Conservation (phyloP, 2,888 invertebrate species). For the Leucophenga maculata region DNA sequence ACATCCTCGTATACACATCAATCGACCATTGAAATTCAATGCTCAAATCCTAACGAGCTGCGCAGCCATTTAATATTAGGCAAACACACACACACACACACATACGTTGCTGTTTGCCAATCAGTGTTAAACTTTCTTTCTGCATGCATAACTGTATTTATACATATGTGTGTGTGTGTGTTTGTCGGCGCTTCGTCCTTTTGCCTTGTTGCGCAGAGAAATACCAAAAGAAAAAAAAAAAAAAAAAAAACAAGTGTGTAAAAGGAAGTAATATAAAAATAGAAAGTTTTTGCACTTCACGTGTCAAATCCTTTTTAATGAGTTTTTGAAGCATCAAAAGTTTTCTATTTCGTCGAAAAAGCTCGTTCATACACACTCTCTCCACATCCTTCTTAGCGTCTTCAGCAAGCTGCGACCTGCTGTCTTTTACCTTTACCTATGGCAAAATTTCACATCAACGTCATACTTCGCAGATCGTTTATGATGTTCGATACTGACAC, state of each 20-base stretch:
- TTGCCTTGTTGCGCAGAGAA: neutral
- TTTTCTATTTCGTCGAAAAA: slow-evolving; percentile 60
- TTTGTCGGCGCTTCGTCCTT: neutral
- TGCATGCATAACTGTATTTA: slow-evolving; percentile 12
- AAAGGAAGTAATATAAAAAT: slow-evolving; percentile 65
- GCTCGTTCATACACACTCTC: too few relatives aligned
- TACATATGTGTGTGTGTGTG: neutral
- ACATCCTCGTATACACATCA: slow-evolving; percentile 40
- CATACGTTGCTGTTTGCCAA: slow-evolving; percentile 44
- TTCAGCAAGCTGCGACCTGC: neutral
- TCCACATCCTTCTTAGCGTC: too few relatives aligned
- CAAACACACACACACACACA: slow-evolving; percentile 52
- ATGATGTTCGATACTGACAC: too few relatives aligned
- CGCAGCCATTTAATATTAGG: slow-evolving; percentile 32
- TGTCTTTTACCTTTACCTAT: neutral
- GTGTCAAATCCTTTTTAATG: slow-evolving; percentile 69
- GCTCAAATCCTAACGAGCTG: slow-evolving; percentile 52
- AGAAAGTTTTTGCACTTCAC: slow-evolving; percentile 66
- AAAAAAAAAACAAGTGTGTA: slow-evolving; percentile 56
- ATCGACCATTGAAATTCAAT: slow-evolving; percentile 66
- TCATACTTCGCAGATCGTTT: neutral
- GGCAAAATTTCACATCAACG: neutral
- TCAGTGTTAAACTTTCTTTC: slow-evolving; percentile 40
- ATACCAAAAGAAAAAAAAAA: too few relatives aligned
- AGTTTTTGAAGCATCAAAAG: slow-evolving; percentile 67